phyloP scores from a whole-genome alignment of 2,888 invertebrate species.

The Epirrhoe tristata region DNA sequence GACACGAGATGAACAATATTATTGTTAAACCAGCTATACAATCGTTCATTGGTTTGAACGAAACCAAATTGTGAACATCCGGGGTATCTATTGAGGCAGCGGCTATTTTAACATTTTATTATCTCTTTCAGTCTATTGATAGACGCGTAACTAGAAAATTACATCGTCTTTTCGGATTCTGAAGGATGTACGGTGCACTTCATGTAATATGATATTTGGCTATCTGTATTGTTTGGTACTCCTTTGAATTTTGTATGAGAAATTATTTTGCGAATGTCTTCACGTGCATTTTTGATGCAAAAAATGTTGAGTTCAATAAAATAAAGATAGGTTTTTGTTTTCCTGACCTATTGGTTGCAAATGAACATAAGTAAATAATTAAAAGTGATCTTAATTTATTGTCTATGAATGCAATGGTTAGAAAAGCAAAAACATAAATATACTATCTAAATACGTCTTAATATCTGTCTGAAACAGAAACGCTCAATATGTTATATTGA shows the following conservation, averaged over 20 bases:
- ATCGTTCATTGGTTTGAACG: slow-evolving; percentile 78
- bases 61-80: slow-evolving; percentile 83
- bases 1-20: slow-evolving; percentile 80
- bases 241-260: slow-evolving; percentile 15
- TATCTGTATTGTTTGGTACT: slow-evolving; percentile 38
- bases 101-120: slow-evolving; percentile 65
- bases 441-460: no score
- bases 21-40: slow-evolving; percentile 80
- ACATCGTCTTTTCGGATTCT: slow-evolving; percentile 56
- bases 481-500: no score
- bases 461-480: no score
- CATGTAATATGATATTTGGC: slow-evolving; percentile 60
- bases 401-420: no score
- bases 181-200: slow-evolving; percentile 58
- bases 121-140: slow-evolving; percentile 57
- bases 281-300: neutral
- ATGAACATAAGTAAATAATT: no score
- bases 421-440: no score
- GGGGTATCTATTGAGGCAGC: slow-evolving; percentile 76
- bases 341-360: no score
- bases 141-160: slow-evolving; percentile 70
- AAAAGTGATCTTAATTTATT: no score
- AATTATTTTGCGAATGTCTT: neutral
- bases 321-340: neutral
- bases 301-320: neutral